Conservation (phyloP, 2,113 vertebrate genomes). For the Platichthys flesus region DNA sequence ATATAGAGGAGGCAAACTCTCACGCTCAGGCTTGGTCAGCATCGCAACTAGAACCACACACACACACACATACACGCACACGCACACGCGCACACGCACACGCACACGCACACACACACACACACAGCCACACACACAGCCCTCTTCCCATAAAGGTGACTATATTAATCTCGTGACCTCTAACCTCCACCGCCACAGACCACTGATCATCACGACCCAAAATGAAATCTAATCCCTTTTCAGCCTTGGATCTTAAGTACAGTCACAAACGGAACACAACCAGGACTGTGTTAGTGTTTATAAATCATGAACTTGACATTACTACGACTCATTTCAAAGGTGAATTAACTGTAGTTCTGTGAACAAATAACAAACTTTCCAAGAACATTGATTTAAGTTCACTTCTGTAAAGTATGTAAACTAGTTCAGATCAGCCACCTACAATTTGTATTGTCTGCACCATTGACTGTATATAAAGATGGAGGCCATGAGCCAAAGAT, state of each 20-base stretch:
- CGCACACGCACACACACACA: not conserved
- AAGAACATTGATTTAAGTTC: not conserved
- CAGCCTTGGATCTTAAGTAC: conserved; percentile 5
- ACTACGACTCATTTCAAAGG: not conserved
- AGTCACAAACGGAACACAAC: not conserved
- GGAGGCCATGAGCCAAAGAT: too few relatives aligned
- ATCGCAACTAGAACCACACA: not conserved
- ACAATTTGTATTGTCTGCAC: not conserved
- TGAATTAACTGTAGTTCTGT: not conserved
- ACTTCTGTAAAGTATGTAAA: not conserved
- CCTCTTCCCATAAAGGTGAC: conserved; percentile 2
- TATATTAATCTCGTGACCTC: conserved; percentile 3
- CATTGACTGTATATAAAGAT: not conserved
- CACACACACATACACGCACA: conserved; percentile 4
- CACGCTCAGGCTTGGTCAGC: not conserved
- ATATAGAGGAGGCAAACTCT: conserved; percentile 30
- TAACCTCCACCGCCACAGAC: not conserved
- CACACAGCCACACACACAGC: not conserved
- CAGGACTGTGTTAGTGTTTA: not conserved
- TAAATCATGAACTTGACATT: not conserved
- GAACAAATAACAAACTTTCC: not conserved
- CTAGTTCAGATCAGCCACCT: not conserved
- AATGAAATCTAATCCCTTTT: conserved; percentile 1
- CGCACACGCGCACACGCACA: not conserved
- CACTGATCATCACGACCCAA: not conserved